phyloP scores from a whole-genome alignment of 2,797 vertebrate genomes.

The Oryzias dopingdopingensis region DNA sequence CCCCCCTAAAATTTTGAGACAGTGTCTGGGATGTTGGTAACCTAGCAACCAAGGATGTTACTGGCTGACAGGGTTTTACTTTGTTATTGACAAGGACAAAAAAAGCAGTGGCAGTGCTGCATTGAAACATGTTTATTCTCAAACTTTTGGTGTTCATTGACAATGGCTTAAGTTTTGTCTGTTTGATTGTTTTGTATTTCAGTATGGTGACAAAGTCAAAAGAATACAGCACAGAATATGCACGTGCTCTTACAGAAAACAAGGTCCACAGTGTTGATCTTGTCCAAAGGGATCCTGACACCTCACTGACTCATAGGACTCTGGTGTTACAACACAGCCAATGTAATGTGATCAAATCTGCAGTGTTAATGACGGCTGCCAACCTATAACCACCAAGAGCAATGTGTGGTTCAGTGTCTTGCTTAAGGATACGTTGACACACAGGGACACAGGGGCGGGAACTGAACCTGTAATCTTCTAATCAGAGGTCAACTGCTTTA shows the following conservation, averaged over 20 bases:
- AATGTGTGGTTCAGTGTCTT: too few species aligned
- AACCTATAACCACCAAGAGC: too few species aligned
- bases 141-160: slow-evolving; percentile 35
- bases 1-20: slow-evolving; percentile 68
- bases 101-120: slow-evolving; percentile 27
- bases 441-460: too few species aligned
- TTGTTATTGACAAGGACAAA: slow-evolving; percentile 52
- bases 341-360: too few species aligned
- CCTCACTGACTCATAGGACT: slow-evolving; percentile 39
- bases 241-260: slow-evolving; percentile 5
- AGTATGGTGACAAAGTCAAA: slow-evolving; percentile 4
- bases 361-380: too few species aligned
- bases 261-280: slow-evolving; percentile 26
- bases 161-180: too few species aligned
- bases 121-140: slow-evolving; percentile 45
- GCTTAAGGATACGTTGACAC: too few species aligned
- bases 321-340: slow-evolving; percentile 33
- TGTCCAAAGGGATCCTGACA: slow-evolving; percentile 24
- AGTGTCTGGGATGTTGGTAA: slow-evolving; percentile 68
- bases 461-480: too few species aligned
- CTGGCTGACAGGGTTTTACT: slow-evolving; percentile 58
- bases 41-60: slow-evolving; percentile 77
- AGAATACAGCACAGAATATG: slow-evolving; percentile 6
- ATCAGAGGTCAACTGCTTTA: too few species aligned
- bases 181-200: too few species aligned